Conservation (phyloP, 1,140 invertebrate species). For the Periplaneta americana region DNA sequence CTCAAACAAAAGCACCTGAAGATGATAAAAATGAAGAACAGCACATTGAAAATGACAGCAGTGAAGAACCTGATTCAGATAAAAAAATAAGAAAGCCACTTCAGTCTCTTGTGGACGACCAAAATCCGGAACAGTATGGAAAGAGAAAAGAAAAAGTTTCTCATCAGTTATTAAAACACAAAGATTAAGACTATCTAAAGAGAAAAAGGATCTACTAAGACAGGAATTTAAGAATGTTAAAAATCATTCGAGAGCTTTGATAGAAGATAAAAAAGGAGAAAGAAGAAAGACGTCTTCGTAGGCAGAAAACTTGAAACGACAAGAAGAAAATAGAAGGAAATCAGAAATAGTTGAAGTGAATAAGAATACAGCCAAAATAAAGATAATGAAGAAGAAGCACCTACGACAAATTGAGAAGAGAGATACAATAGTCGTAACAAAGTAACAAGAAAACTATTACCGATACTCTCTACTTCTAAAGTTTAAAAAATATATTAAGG, state of each 20-base stretch:
- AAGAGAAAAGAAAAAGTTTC: conserved; percentile 53
- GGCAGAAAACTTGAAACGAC: conserved; percentile 62
- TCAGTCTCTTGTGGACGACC: conserved; percentile 51
- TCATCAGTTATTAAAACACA: conserved; percentile 63
- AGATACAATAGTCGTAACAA: conserved; percentile 55
- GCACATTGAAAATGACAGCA: neutral
- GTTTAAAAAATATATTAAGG: no score
- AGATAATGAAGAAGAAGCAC: conserved; percentile 81
- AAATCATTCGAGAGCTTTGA: conserved; percentile 57
- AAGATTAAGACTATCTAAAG: conserved; percentile 52
- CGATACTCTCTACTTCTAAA: no score
- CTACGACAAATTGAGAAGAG: conserved; percentile 72
- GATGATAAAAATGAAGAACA: neutral
- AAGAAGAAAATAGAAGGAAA: conserved; percentile 69
- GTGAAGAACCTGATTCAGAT: neutral
- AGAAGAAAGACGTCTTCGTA: conserved; percentile 55
- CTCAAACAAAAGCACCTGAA: neutral
- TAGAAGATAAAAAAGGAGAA: conserved; percentile 56
- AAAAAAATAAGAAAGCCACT: neutral
- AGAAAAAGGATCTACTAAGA: conserved; percentile 59
- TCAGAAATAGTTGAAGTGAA: conserved; percentile 79
- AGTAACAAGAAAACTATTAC: no score
- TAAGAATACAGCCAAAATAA: conserved; percentile 75
- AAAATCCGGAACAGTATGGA: conserved; percentile 76
- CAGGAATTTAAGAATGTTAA: conserved; percentile 60